Base-by-base conservation (phyloP, 2,888 invertebrate genomes). In the Caenorhabditis sulstoni region DNA sequence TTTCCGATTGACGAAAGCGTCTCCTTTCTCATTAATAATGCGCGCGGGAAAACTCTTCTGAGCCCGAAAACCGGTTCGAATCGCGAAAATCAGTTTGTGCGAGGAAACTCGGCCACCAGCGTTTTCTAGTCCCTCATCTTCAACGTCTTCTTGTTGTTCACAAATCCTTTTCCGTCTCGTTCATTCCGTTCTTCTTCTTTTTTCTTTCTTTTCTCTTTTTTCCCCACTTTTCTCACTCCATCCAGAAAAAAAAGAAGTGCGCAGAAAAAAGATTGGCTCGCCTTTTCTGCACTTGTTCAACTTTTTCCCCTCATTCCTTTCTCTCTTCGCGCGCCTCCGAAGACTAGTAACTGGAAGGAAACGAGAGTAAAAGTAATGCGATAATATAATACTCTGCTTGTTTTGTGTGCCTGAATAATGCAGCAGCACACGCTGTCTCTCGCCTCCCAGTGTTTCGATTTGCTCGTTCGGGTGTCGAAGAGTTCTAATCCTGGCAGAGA, bases 401-500 rank as follows among this genome's bases (percentile, higher is more conserved):
- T 20, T 41, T 57, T 57, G 39, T 57, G 39, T 22, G 16, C 14
- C 20, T 57, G 57, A 57, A 57, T 57, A 41, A 57, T 57, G 41
- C 37, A 57, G 57, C 8, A 22, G 41, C 11, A 14, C 22, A 4
- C 11, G 4, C 41, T 41, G 7, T 41, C 41, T 12, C 52, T 47
- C 37, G 35, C 8, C 8, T n/a, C 47, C 4, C 16, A 20, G 18
- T 29, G 5, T 29, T 23, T 29, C 7, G 29, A 29, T 29, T 29
- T 7, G 29, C 7, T 29, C 29, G 4, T 29, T 29, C 29, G 29
- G 29, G 29, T n/a, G n/a, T n/a, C n/a, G 29, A 23, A 50, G 58
- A 39, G 39, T 68, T 50, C 53, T 52, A 52, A 52, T 59, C 45
- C 61, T 52, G 3, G 39, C 45, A 45, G n/a, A n/a, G n/a, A n/a